Conservation (phyloP, 2,113 vertebrate genomes). For the Gavia stellata region DNA sequence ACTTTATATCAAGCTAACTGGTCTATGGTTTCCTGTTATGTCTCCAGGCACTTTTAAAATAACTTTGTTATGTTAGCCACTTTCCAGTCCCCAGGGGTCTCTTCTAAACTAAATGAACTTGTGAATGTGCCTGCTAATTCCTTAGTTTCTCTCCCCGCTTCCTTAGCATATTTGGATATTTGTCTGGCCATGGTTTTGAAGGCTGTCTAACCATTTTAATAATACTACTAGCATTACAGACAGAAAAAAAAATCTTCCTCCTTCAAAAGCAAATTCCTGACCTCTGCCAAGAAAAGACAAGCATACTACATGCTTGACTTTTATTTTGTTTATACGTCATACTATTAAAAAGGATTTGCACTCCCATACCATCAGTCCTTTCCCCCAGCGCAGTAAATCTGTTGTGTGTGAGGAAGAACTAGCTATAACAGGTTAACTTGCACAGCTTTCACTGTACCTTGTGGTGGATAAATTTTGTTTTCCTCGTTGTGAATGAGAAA, state of each 20-base stretch:
- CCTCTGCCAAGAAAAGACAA: background rate
- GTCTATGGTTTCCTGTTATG: slow-evolving; percentile 52
- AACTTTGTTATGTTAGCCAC: slow-evolving; percentile 39
- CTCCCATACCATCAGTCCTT: background rate
- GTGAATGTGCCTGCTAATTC: slow-evolving; percentile 58
- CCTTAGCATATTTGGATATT: slow-evolving; percentile 19
- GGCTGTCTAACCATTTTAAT: slow-evolving; percentile 17
- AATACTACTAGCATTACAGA: background rate
- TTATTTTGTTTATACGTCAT: background rate
- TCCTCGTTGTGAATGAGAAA: background rate
- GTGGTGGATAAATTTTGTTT: background rate
- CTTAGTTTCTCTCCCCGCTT: slow-evolving; percentile 40
- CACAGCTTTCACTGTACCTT: background rate
- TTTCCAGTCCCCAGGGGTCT: slow-evolving; percentile 57
- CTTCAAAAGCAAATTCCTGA: background rate
- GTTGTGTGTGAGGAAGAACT: background rate
- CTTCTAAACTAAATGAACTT: slow-evolving; percentile 64
- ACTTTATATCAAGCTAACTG: slow-evolving; percentile 52
- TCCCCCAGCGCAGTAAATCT: background rate
- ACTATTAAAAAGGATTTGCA: background rate
- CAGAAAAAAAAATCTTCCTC: background rate
- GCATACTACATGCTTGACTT: background rate
- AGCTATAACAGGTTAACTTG: background rate
- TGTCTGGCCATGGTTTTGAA: slow-evolving; percentile 23
- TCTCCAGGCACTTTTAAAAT: slow-evolving; percentile 59